Base-by-base conservation (phyloP, 2,797 vertebrate genomes). In the Pangasius mekongensis region DNA sequence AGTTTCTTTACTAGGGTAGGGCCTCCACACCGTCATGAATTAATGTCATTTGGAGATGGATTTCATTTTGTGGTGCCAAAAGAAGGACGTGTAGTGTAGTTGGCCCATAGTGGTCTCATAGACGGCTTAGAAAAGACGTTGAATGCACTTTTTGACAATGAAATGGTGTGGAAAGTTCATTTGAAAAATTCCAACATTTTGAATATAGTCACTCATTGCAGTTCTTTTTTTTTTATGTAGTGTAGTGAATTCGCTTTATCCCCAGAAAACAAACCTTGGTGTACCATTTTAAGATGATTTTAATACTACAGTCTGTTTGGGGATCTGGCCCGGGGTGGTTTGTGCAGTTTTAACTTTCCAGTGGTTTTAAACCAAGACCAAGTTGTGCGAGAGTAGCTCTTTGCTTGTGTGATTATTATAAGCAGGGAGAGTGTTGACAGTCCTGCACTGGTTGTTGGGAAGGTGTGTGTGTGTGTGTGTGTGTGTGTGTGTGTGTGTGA, bases 131-230 rank as follows among this genome's bases (percentile, higher is more conserved):
- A 88, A 83, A 87, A 94, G 91, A 94, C 90, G 74, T 93, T 94
- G 93, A 96, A 96, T 95, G 96, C 96, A 96, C 96, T 78, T 96
- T 86, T 97, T 96, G 95, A 95, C 94, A 92, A 94, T 93, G 95
- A 89, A 94, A 95, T 93, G 30, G 94, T 93, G 93, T 94, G 94
- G 95, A 94, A 94, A 94, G 95, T 95, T 93, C 91, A 91, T 92
- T 92, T 94, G 90, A 91, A 93, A 95, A 94, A 96, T 96, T 96
- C 96, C 95, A 94, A 95, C 93, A 92, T 92, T 92, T 95, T 93
- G 85, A 93, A 94, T 95, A 94, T 95, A 94, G 86, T 88, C 91
- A 88, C 92, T 85, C 47, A 36, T 33, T 87, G 83, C 20, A 36
- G 14, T 16, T 60, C 69, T 47, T 36, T 36, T 36, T 33, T 80